Evolutionary conservation across 2,888 invertebrate genomes (phyloP).

Genomic region (Aporophyla lueneburgensis): DNA sequence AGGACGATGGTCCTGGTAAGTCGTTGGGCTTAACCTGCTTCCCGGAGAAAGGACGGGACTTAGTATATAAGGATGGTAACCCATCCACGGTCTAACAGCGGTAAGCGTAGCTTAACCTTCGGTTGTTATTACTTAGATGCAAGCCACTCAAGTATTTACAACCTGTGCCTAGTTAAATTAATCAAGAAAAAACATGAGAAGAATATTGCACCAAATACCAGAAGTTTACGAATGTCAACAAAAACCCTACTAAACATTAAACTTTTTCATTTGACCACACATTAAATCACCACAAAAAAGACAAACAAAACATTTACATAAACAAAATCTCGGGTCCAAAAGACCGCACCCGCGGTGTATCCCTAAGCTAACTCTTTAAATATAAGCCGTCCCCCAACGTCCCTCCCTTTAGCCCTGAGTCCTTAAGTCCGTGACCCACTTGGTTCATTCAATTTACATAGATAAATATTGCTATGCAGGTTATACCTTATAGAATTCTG

Average conservation of each 20-base stretch:
- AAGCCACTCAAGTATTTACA: no score
- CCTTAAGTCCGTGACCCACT: constrained; percentile 20
- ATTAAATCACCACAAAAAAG: not conserved
- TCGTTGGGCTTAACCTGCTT: no score
- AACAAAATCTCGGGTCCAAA: constrained; percentile 23
- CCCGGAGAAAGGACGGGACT: no score
- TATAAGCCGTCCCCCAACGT: constrained; percentile 32
- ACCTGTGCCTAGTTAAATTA: no score
- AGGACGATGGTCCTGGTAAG: no score
- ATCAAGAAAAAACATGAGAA: no score
- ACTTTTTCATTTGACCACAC: not conserved
- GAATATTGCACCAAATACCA: no score
- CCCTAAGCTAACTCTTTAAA: constrained; percentile 10
- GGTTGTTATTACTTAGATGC: no score
- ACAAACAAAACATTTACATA: not conserved
- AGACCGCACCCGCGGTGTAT: constrained; percentile 4
- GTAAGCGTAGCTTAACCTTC: no score
- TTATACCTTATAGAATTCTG: not conserved
- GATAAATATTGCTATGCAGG: constrained; percentile 20
- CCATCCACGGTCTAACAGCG: not conserved
- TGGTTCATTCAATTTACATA: constrained; percentile 35
- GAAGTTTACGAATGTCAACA: not conserved
- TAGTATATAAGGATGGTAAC: no score
- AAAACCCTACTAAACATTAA: not conserved
- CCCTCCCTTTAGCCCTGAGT: constrained; percentile 9